A percentile compares a stretch with the other conserved stretches of the same genome.
These are phyloP conservation scores for Dufourea novaeangliae DNA, from an alignment of 1,140 invertebrate genomes.

Conservation along the genomic window DNA sequence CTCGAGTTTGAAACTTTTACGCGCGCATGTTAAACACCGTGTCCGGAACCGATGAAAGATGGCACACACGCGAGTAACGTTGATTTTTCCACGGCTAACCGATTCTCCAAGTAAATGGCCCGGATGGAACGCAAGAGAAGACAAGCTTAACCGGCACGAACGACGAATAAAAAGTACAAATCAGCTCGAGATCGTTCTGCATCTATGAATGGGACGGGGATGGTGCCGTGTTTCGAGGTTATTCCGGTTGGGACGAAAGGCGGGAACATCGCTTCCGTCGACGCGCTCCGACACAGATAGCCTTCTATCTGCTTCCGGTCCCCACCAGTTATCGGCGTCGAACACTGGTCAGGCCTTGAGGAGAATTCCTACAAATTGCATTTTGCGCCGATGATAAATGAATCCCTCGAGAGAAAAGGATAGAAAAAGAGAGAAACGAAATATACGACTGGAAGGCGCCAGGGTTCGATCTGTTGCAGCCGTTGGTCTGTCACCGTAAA, in stretches of 20 bases:
- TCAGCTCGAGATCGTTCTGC: background rate
- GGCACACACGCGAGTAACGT: no score
- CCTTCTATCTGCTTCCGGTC: slow-evolving; percentile 55
- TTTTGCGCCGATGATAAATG: slow-evolving; percentile 38
- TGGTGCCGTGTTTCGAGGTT: slow-evolving; percentile 26
- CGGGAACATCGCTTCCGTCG: slow-evolving; percentile 55
- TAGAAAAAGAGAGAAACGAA: background rate
- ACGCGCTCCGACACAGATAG: slow-evolving; percentile 41
- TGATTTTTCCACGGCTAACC: no score
- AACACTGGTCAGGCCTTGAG: slow-evolving; percentile 56
- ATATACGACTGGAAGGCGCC: slow-evolving; percentile 26
- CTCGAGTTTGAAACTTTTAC: no score
- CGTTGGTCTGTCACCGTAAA: background rate
- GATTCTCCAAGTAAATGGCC: no score
- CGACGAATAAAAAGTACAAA: slow-evolving; percentile 25
- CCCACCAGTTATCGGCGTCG: slow-evolving; percentile 43
- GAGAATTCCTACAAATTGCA: slow-evolving; percentile 57
- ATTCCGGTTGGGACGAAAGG: slow-evolving; percentile 43
- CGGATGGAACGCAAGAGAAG: no score
- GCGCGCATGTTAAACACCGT: no score
- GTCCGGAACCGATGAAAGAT: no score
- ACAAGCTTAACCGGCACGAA: background rate
- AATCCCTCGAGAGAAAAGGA: slow-evolving; percentile 9
- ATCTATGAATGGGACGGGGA: slow-evolving; percentile 37
- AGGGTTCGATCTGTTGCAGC: slow-evolving; percentile 14